phyloP scores from a whole-genome alignment of 2,113 vertebrate species.

The Lynx canadensis region DNA sequence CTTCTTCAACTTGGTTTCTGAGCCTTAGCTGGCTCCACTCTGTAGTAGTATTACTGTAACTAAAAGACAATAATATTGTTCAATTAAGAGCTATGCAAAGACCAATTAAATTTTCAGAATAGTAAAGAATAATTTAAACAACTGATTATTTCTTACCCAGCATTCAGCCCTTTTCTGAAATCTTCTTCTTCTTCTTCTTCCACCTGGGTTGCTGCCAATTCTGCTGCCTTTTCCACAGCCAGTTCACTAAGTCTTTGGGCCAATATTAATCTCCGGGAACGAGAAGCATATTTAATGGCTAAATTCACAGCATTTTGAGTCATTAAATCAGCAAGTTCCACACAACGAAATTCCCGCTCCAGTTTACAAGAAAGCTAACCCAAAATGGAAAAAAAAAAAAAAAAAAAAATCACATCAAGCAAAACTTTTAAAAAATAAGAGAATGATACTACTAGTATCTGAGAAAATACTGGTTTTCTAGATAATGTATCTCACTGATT shows the following conservation, averaged over 20 bases:
- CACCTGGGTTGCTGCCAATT: slow-evolving; percentile 78
- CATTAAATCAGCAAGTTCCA: slow-evolving; percentile 96
- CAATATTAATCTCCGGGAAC: slow-evolving; percentile 91
- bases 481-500: neutral
- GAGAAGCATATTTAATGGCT: slow-evolving; percentile 96
- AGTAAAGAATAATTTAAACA: slow-evolving; percentile 37
- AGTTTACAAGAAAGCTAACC: slow-evolving; percentile 95
- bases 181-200: slow-evolving; percentile 82
- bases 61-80: slow-evolving; percentile 62
- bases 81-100: slow-evolving; percentile 6
- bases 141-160: slow-evolving; percentile 84
- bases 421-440: slow-evolving; percentile 25
- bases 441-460: neutral
- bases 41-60: slow-evolving; percentile 78
- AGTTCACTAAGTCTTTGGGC: slow-evolving; percentile 94
- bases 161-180: slow-evolving; percentile 74
- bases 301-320: slow-evolving; percentile 91
- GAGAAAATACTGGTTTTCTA: neutral
- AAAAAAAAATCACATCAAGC: neutral
- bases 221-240: slow-evolving; percentile 90
- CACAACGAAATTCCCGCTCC: slow-evolving; percentile 95
- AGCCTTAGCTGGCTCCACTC: slow-evolving; percentile 72
- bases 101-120: neutral
- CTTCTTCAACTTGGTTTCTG: slow-evolving; percentile 78
- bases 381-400: neutral